Base-by-base conservation (phyloP, 2,113 vertebrate genomes). In the Arvicanthis niloticus region DNA sequence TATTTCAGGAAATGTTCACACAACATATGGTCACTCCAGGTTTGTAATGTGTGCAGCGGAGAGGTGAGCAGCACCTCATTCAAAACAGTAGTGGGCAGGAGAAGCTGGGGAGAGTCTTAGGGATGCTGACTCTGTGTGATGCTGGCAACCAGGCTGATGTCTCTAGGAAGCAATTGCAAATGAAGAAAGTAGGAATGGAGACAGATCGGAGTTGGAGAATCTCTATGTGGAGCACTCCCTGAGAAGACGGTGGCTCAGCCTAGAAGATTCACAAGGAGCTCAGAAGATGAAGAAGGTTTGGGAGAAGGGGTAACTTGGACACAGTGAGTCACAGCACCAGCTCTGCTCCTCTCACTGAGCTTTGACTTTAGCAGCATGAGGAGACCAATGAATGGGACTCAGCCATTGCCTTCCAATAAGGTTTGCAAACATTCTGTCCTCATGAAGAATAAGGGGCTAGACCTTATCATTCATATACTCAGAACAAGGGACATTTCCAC, bases 381-480 rank as follows among this genome's bases (percentile, higher is more conserved):
- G 5, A 6, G 16, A 82, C 0, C 45, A 34, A 2, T 9, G 13
- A 40, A 48, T 42, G 81, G 78, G 72, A 73, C 26, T 17, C 19
- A 80, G 40, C 67, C n/a, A 2, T 65, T 34, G 51, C 0, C 0
- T 58, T 93, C 91, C 90, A 88, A 53, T 87, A 67, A 77, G 92
- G 77, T 62, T 34, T 34, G 58, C 24, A 37, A 58, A 78, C 37
- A 34, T 53, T 82, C 34, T 65, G 88, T 31, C 9, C 68, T 82
- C 48, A 37, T 60, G 82, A 93, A 34, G 80, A 84, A 89, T 96
- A 85, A 94, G 76, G 86, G 58, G 17, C 82, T 85, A 88, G 88
- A 45, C 37, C 40, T 96, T 95, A 89, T 78, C 56, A 29, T 68
- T 73, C 78, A 9, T 37, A 89, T 58, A 80, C 94, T 89, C 5